These are phyloP conservation scores for Mus caroli DNA, from an alignment of 2,797 vertebrate genomes.

Conservation along the genomic window DNA sequence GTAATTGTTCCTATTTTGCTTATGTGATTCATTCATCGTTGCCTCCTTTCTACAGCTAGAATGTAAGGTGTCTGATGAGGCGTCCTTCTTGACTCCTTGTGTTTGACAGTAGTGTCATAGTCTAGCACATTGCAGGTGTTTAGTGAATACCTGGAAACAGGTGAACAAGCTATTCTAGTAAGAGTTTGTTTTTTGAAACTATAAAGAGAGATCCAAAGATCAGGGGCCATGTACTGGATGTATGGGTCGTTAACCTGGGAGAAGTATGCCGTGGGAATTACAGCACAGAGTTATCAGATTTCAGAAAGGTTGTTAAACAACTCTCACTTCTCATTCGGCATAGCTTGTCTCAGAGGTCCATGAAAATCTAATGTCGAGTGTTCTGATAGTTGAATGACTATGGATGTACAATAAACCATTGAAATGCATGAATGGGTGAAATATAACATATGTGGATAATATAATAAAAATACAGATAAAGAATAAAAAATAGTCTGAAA, in stretches of 20 bases:
- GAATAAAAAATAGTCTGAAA: neutral
- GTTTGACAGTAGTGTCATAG: neutral
- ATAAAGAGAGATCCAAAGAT: neutral
- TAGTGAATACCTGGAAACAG: slow-evolving; percentile 11
- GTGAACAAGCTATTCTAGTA: neutral
- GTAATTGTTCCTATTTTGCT: neutral
- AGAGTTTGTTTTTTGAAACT: neutral
- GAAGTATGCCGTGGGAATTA: neutral
- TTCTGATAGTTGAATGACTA: neutral
- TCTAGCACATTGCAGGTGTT: neutral
- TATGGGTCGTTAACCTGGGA: neutral
- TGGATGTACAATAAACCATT: neutral
- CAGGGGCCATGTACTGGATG: neutral
- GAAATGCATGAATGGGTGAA: neutral
- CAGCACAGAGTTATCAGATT: neutral
- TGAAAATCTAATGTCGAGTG: neutral
- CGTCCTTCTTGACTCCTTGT: neutral
- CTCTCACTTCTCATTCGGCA: neutral
- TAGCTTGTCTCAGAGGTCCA: neutral
- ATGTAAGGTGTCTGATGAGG: neutral
- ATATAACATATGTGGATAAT: neutral
- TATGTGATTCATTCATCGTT: neutral
- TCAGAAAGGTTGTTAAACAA: neutral
- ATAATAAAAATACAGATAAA: neutral
- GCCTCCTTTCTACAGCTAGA: neutral